Percentiles rank a stretch among this genome's conserved stretches.
phyloP scores from a whole-genome alignment of 1,140 invertebrate genomes.

The Rhagoletis pomonella region DNA sequence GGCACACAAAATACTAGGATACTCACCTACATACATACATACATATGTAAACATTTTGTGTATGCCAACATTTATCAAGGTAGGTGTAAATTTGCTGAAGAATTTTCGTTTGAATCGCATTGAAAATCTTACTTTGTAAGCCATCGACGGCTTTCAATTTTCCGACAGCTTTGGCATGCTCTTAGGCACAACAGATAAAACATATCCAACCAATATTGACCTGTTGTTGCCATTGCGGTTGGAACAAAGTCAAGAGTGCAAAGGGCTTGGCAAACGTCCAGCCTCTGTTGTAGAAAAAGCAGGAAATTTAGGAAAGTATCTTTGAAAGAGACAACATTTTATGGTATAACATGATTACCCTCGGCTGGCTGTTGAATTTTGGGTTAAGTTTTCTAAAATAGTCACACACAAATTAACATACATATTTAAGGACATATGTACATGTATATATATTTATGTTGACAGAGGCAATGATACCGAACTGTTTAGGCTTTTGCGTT shows the following conservation, averaged over 20 bases:
- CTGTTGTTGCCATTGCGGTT: background rate
- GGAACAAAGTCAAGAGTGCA: slow-evolving; percentile 15
- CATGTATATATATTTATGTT: background rate
- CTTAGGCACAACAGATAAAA: background rate
- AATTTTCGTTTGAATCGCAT: slow-evolving; percentile 28
- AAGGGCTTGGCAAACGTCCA: background rate
- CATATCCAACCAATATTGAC: background rate
- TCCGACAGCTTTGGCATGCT: slow-evolving; percentile 12
- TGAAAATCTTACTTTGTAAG: slow-evolving; percentile 26
- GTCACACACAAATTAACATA: too few relatives aligned
- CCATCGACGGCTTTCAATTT: slow-evolving; percentile 31
- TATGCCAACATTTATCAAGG: background rate
- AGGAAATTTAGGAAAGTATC: background rate
- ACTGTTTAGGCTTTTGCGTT: slow-evolving; percentile 9
- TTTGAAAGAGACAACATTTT: slow-evolving; percentile 1
- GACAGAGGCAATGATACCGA: background rate
- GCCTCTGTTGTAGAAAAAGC: background rate
- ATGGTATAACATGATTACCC: background rate
- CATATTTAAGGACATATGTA: background rate
- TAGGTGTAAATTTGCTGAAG: background rate
- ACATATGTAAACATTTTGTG: background rate
- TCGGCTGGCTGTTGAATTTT: background rate
- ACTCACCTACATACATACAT: background rate
- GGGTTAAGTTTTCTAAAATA: background rate
- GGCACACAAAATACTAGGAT: background rate